These are phyloP conservation scores for Microcaecilia unicolor DNA, from an alignment of 2,797 vertebrate genomes.

Conservation along the genomic window DNA sequence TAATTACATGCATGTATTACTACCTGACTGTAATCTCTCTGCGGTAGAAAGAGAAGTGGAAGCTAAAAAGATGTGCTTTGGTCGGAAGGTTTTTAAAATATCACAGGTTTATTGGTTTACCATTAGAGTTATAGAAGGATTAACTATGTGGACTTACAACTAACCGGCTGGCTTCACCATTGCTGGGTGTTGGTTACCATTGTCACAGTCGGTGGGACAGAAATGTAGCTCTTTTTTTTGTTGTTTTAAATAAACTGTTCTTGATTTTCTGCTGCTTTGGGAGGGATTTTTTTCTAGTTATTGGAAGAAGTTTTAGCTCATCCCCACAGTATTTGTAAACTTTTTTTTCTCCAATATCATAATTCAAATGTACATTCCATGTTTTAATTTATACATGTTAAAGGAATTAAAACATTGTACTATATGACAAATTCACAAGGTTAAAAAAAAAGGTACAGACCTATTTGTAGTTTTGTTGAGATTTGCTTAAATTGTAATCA, in stretches of 20 bases:
- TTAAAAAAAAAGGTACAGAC: constrained; percentile 28
- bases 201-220: constrained; percentile 23
- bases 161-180: constrained; percentile 40
- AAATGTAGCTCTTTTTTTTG: constrained; percentile 32
- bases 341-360: constrained; percentile 53
- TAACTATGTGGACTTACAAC: constrained; percentile 23
- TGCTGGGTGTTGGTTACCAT: constrained; percentile 32
- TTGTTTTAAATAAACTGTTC: constrained; percentile 35
- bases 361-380: constrained; percentile 55
- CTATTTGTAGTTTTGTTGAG: constrained; percentile 31
- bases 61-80: constrained; percentile 30
- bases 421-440: constrained; percentile 33
- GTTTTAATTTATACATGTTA: constrained; percentile 37
- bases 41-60: constrained; percentile 34
- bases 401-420: constrained; percentile 27
- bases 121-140: constrained; percentile 26
- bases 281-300: no score
- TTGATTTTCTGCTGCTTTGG: no score
- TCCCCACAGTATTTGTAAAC: constrained; percentile 63
- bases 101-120: constrained; percentile 18
- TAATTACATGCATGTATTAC: constrained; percentile 86
- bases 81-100: constrained; percentile 30
- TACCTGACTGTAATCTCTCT: constrained; percentile 58
- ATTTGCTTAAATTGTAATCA: constrained; percentile 36
- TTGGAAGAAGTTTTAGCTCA: no score